Base-by-base conservation (phyloP, 2,797 vertebrate genomes). In the Kryptopterus vitreolus region DNA sequence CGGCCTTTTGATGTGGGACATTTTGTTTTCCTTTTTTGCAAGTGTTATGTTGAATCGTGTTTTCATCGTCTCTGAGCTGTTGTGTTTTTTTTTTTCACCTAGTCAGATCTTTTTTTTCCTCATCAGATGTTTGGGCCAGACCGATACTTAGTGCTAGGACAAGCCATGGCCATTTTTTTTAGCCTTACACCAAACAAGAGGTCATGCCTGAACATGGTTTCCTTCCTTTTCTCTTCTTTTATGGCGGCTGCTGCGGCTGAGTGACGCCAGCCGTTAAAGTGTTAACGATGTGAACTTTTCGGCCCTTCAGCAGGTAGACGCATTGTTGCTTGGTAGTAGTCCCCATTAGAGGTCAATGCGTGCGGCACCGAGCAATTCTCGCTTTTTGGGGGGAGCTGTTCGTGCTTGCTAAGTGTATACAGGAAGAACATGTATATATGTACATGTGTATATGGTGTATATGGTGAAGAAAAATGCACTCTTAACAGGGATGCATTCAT, bases 171-270 rank as follows among this genome's bases (percentile, higher is more conserved):
- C 69, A 81, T 77, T 61, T n/a, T n/a, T n/a, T n/a, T n/a, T n/a
- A 70, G 58, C 80, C 78, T 81, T 48, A 87, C 82, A 86, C 78
- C 29, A 88, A 90, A 85, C 84, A 80, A 85, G 78, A 86, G 87
- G 88, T 89, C 87, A 62, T 90, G 88, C 82, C 87, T 84, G 55
- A 85, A 82, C 88, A 91, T 89, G 86, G 84, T 88, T 91, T 91
- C 82, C 90, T 91, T 92, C 90, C 87, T 90, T 86, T 81, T 33
- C 72, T 81, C 68, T 61, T 81, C 26, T 81, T 90, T 92, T 91
- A 90, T 90, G 90, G 82, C 80, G 53, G 13, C 69, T 74, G 85
- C 77, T 84, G 85, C 59, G 48, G 85, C 85, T 88, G 75, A 84
- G 80, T 88, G 89, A 91, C 86, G 74, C 86, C 88, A 86, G 85